Base-by-base conservation (phyloP, 1,140 invertebrate genomes). In the Hormaphis cornu region DNA sequence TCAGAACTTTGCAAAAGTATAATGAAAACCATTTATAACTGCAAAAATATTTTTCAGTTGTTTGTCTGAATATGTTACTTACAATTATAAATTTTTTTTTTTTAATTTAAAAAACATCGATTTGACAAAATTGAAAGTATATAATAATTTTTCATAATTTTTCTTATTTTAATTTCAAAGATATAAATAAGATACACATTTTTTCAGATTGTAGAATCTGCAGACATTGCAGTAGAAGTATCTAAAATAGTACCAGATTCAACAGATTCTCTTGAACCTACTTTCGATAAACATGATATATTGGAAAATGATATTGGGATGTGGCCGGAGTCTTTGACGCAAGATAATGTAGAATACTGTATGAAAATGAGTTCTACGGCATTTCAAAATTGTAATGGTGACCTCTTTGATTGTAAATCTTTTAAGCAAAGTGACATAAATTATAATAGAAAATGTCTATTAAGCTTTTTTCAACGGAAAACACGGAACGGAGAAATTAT, bases 401-500 rank as follows among this genome's bases (percentile, higher is more conserved):
- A 70, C 33, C 52, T 61, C 14, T 59, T 61, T 37, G 53, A 70
- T 30, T 42, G 33, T n/a, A 54, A 56, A 54, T 70, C 53, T 59
- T 30, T 37, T 18, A 56, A 70, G 37, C 69, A 70, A 35, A 61
- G 22, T 70, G 35, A 70, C 58, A 35, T n/a, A 28, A 56, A 44
- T 70, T 9, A 26, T 59, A 7, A 12, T 40, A 54, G 69, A 37
- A 70, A 35, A 59, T 50, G 69, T 46, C 35, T 58, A 42, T 53
- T 10, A 54, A 56, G 44, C 53, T 54, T 72, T 20, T 54, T 72
- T 69, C 40, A 61, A 48, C 46, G 70, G 30, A 58, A 72, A 69
- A 71, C 42, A 37, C 59, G 22, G n/a, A 72, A 72, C 46, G 61
- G 70, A 28, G 69, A 72, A 72, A 56, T 35, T 30, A 69, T 72